Evolutionary conservation across 1,140 invertebrate genomes (phyloP), one percentile per base, ranked within the genome.

Genomic region (Drosophila eugracilis): DNA sequence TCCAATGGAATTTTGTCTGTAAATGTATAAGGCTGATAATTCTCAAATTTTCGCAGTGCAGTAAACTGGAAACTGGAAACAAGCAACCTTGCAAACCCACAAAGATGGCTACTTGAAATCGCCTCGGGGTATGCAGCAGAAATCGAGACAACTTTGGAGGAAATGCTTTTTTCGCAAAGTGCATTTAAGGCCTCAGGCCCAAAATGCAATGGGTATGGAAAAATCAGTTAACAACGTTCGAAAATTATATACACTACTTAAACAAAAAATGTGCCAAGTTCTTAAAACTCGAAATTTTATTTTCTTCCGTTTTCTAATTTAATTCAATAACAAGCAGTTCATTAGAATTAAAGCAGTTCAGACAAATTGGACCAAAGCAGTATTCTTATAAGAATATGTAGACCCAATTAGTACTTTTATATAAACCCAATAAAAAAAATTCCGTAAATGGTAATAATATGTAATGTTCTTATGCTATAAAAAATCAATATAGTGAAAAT

Each of bases 121-220:
- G 42, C 78, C 71, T 62, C 65, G 69, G 36, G 60, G 79, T 75
- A 73, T 49, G 59, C 79, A 58, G 72, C 60, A 21, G 88, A 88
- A 86, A 88, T 83, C 75, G 78, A 83, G 78, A 83, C 83, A 83
- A 88, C 70, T 88, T 85, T 88, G 66, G 65, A 78, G 83, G 83
- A 88, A 88, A 78, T 85, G 83, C 73, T 74, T 85, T 86, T 86
- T 85, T 81, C 59, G 81, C 83, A 88, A 88, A 88, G 83, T 88
- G 83, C 83, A 88, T 88, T 88, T 88, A 65, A 69, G 45, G 83
- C 83, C 78, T 62, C 47, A 14, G 77, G 78, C 60, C 32, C 73
- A 66, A 66, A 66, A 17, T 24, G 59, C 42, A 48, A 55, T 57
- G 41, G 41, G 28, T 22, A 47, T 26, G 41, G 17, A 10, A 41